phyloP scores from a whole-genome alignment of 1,140 invertebrate species.

The Drosophila sulfurigaster region DNA sequence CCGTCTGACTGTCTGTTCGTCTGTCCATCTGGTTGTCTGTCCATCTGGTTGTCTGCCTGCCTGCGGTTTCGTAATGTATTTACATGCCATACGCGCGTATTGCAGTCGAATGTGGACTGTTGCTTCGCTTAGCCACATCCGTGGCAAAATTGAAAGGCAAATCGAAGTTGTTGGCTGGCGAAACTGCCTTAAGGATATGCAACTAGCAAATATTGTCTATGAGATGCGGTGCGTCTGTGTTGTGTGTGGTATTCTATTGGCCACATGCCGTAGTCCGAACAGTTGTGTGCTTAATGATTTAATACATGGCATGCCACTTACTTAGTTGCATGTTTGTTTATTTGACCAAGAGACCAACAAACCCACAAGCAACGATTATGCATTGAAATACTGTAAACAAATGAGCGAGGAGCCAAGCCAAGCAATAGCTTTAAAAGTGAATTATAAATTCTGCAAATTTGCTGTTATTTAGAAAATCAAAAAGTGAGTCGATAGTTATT shows the following conservation, averaged over 20 bases:
- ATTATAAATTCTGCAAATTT: slow-evolving; percentile 2
- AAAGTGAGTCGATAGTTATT: neutral
- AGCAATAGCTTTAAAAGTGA: neutral
- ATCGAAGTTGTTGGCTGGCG: slow-evolving; percentile 8
- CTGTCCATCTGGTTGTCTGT: neutral
- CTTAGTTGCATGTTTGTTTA: slow-evolving; percentile 7
- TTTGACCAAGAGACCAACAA: neutral
- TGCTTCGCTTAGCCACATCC: slow-evolving; percentile 25
- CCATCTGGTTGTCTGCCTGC: neutral
- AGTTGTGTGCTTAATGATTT: slow-evolving; percentile 11
- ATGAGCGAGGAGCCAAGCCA: neutral
- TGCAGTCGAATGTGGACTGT: neutral
- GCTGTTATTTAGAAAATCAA: slow-evolving; percentile 11
- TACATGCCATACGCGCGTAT: slow-evolving; percentile 5
- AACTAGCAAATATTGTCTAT: slow-evolving; percentile 14
- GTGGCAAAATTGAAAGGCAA: slow-evolving; percentile 26
- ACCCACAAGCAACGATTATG: neutral
- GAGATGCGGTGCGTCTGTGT: neutral
- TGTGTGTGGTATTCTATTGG: neutral
- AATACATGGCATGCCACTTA: slow-evolving; percentile 2
- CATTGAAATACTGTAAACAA: neutral
- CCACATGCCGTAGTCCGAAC: neutral
- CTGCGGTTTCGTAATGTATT: slow-evolving; percentile 36
- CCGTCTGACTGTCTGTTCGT: neutral
- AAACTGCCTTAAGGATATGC: slow-evolving; percentile 30